Evolutionary conservation across 2,888 invertebrate genomes (phyloP).

Genomic region (Pterostichus niger): DNA sequence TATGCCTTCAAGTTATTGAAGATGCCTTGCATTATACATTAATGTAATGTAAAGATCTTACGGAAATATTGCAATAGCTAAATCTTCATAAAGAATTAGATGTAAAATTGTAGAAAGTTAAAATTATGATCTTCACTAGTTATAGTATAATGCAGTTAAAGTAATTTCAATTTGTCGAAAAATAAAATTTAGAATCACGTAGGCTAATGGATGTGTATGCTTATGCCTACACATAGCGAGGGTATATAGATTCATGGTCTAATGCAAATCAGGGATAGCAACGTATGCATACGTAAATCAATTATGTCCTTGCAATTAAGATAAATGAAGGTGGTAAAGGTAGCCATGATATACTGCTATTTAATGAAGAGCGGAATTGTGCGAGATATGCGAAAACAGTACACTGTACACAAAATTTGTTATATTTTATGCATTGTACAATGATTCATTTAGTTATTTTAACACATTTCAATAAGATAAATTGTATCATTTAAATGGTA

Average conservation of each 20-base stretch:
- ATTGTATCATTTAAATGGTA: not conserved
- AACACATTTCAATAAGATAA: not conserved
- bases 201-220: constrained; percentile 20
- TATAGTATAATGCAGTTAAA: too few species aligned
- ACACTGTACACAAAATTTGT: constrained; percentile 15
- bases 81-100: too few species aligned
- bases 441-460: not conserved
- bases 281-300: constrained; percentile 58
- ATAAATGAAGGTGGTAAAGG: constrained; percentile 62
- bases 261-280: constrained; percentile 60
- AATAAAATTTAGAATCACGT: too few species aligned
- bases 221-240: not conserved
- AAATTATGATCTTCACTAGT: too few species aligned
- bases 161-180: too few species aligned
- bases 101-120: too few species aligned
- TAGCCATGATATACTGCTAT: constrained; percentile 58
- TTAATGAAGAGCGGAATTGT: constrained; percentile 58
- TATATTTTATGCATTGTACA: not conserved
- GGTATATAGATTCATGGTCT: constrained; percentile 53
- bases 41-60: too few species aligned
- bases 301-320: constrained; percentile 63
- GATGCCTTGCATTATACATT: too few species aligned
- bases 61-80: too few species aligned
- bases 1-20: too few species aligned
- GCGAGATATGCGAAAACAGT: constrained; percentile 33